These are phyloP conservation scores for Nothocercus julius DNA, from an alignment of 2,113 vertebrate species.

Conservation along the genomic window DNA sequence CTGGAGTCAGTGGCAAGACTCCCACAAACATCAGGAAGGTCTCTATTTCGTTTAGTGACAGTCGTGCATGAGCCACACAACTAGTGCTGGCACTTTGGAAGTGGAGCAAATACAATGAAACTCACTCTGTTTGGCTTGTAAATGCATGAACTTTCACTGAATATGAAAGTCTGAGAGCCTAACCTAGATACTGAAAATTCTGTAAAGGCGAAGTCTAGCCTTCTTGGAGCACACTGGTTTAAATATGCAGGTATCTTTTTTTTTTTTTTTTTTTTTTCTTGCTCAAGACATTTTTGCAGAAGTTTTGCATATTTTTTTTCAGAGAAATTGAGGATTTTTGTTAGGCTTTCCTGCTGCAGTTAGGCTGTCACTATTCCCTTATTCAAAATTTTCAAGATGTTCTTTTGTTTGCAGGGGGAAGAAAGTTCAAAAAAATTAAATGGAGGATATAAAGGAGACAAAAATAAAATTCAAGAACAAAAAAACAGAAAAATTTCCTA, in stretches of 20 bases:
- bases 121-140: neutral
- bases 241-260: neutral
- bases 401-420: neutral
- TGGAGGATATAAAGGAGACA: neutral
- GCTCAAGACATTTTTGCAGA: neutral
- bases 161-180: neutral
- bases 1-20: conserved; percentile 4
- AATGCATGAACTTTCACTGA: neutral
- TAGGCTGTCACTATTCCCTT: neutral
- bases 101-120: neutral
- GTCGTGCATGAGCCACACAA: neutral
- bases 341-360: neutral
- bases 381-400: neutral
- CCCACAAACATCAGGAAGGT: neutral
- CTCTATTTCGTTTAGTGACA: neutral
- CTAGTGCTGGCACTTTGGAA: neutral
- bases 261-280: neutral
- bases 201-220: neutral
- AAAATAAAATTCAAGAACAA: neutral
- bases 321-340: neutral
- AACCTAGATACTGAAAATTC: neutral
- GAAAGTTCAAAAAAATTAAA: neutral
- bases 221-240: neutral
- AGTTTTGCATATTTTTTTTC: neutral
- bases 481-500: neutral